These are phyloP conservation scores for Papio anubis DNA, from an alignment of 2,113 vertebrate genomes.

Conservation along the genomic window DNA sequence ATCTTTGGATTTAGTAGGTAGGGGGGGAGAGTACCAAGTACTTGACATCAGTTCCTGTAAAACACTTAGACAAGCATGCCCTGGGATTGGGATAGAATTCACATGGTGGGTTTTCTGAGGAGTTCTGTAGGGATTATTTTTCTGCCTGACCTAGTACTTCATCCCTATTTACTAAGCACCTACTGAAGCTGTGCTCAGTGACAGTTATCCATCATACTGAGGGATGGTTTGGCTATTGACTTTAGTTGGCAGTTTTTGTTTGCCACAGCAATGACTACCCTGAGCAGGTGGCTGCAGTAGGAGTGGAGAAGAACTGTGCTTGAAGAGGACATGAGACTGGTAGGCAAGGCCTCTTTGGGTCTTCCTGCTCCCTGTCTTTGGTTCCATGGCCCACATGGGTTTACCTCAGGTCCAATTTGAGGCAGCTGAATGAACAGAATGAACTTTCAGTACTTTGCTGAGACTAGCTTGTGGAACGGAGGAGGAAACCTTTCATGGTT, in stretches of 20 bases:
- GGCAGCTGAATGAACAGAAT: constrained; percentile 43
- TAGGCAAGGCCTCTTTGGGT: not conserved
- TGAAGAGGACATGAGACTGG: not conserved
- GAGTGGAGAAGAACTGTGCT: not conserved
- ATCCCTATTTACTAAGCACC: not conserved
- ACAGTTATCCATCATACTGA: not conserved
- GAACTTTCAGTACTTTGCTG: constrained; percentile 58
- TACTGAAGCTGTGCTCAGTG: not conserved
- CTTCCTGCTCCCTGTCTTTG: not conserved
- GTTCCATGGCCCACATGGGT: not conserved
- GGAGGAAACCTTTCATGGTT: constrained; percentile 18
- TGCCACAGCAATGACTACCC: not conserved
- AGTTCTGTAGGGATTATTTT: constrained; percentile 4
- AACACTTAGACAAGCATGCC: not conserved
- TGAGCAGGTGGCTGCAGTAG: not conserved
- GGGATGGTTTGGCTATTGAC: not conserved
- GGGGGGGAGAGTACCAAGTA: not conserved
- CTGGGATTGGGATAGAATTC: not conserved
- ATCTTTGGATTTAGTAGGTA: not conserved
- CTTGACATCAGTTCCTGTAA: not conserved
- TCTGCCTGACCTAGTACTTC: not conserved
- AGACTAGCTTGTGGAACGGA: constrained; percentile 39
- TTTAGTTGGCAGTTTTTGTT: constrained; percentile 24
- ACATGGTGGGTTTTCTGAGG: not conserved
- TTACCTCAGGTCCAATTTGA: constrained; percentile 41